These are phyloP conservation scores for Harpegnathos saltator DNA, from an alignment of 1,140 invertebrate species.

Conservation along the genomic window DNA sequence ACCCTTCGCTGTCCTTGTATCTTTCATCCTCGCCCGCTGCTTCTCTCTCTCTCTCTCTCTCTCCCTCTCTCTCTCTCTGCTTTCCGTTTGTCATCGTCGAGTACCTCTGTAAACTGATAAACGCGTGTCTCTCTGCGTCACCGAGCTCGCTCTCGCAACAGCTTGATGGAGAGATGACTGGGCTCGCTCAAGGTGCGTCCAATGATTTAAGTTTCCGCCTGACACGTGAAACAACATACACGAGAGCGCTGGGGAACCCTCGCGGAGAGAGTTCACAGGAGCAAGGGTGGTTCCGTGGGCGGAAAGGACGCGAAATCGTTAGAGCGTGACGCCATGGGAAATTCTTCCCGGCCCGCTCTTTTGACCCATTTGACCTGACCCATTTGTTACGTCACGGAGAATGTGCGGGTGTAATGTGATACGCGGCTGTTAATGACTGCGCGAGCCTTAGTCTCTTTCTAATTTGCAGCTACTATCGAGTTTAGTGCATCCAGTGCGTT, in stretches of 20 bases:
- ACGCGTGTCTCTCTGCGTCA: neutral
- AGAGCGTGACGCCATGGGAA: slow-evolving; percentile 12
- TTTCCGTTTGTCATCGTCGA: neutral
- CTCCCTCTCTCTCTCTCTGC: too few species aligned
- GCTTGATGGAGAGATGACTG: slow-evolving; percentile 9
- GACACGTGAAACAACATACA: slow-evolving; percentile 60
- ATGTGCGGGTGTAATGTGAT: slow-evolving; percentile 21
- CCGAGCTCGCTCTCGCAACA: slow-evolving; percentile 10
- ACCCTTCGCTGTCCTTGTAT: too few species aligned
- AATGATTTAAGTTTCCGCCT: slow-evolving; percentile 61
- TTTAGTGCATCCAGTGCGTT: neutral
- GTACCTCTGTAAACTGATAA: neutral
- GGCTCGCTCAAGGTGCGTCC: slow-evolving; percentile 20
- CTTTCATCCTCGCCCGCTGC: too few species aligned
- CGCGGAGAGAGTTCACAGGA: slow-evolving; percentile 28
- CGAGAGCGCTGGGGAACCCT: slow-evolving; percentile 10
- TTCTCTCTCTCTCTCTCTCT: too few species aligned
- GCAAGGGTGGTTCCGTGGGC: neutral
- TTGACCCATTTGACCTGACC: slow-evolving; percentile 49
- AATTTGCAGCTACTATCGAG: neutral
- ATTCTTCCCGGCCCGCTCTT: slow-evolving; percentile 49
- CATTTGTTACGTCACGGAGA: slow-evolving; percentile 37
- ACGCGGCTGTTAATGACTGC: neutral
- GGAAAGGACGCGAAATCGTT: slow-evolving; percentile 32
- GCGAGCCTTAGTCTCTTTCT: neutral